phyloP scores from a whole-genome alignment of 2,113 vertebrate genomes.

The Callospermophilus lateralis region DNA sequence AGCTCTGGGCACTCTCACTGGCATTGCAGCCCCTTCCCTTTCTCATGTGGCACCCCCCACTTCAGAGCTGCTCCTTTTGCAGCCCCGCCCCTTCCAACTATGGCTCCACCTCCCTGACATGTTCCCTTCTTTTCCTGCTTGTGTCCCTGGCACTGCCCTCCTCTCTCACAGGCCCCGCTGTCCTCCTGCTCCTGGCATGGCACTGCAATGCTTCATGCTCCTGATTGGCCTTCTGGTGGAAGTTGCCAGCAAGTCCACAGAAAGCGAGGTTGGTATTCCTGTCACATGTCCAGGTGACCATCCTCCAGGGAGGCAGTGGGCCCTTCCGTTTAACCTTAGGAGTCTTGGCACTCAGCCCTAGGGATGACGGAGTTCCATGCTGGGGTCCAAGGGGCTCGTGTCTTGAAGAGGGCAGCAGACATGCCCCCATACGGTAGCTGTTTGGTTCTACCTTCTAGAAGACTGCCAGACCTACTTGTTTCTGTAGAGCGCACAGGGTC shows the following conservation, averaged over 20 bases:
- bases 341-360: background rate
- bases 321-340: background rate
- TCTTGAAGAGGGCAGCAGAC: background rate
- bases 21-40: background rate
- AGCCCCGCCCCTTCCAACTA: background rate
- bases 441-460: background rate
- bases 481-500: background rate
- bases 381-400: background rate
- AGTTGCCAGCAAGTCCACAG: constrained; percentile 90
- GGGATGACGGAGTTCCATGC: background rate
- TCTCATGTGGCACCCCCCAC: background rate
- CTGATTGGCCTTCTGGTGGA: constrained; percentile 91
- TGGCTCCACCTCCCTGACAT: background rate
- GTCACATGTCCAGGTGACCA: accelerated
- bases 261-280: constrained; percentile 88
- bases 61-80: background rate
- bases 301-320: background rate
- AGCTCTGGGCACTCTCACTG: background rate
- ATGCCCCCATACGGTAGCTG: background rate
- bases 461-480: background rate
- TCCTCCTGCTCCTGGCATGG: constrained; percentile 85
- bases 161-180: background rate
- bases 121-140: no score
- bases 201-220: constrained; percentile 89
- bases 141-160: background rate